These are phyloP conservation scores for Apolygus lucorum DNA, from an alignment of 1,140 invertebrate genomes.

Conservation along the genomic window DNA sequence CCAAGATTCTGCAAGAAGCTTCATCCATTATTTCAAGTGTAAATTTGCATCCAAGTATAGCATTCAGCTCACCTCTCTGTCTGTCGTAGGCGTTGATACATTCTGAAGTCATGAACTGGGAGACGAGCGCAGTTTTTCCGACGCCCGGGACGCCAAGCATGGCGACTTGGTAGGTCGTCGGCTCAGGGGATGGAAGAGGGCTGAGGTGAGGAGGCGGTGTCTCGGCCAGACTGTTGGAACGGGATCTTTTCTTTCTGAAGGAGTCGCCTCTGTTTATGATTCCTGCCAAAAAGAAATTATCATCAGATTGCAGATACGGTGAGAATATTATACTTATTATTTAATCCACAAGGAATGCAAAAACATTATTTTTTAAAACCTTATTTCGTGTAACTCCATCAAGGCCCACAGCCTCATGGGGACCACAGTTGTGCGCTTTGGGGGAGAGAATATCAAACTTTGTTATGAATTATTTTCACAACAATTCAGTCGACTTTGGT, in stretches of 20 bases:
- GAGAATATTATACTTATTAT: no score
- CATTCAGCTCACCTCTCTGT: slow-evolving; percentile 31
- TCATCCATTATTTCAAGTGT: no score
- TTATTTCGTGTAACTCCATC: no score
- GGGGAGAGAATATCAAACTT: no score
- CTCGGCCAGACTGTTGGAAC: slow-evolving; percentile 59
- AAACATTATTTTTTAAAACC: no score
- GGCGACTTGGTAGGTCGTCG: slow-evolving; percentile 57
- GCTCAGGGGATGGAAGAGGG: slow-evolving; percentile 21
- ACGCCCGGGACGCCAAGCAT: slow-evolving; percentile 78
- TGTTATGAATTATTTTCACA: no score
- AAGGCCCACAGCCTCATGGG: no score
- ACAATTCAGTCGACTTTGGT: no score
- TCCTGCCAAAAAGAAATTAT: slow-evolving; percentile 47
- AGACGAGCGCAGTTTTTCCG: slow-evolving; percentile 80
- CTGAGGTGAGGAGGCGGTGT: slow-evolving; percentile 24
- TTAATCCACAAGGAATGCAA: no score
- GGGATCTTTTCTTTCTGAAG: slow-evolving; percentile 64
- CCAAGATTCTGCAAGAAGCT: no score
- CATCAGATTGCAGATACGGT: no score
- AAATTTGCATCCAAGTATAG: background rate
- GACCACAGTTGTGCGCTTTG: no score
- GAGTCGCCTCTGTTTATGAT: slow-evolving; percentile 84
- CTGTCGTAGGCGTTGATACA: slow-evolving; percentile 85
- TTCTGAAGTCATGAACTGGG: slow-evolving; percentile 90